Conservation (phyloP, 2,797 vertebrate genomes). For the Varecia variegata region DNA sequence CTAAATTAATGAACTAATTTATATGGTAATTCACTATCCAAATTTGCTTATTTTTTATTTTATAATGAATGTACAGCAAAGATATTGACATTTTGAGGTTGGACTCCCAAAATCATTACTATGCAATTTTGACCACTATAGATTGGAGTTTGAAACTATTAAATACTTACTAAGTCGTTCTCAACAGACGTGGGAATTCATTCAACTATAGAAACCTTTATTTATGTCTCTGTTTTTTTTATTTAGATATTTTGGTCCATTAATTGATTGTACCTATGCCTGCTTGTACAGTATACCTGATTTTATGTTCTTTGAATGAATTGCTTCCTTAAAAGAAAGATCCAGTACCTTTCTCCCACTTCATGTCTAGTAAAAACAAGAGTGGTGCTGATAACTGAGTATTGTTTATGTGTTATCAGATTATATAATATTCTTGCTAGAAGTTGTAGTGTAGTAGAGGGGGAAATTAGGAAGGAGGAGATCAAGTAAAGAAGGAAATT, state of each 20-base stretch:
- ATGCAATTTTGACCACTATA: neutral
- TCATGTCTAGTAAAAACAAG: neutral
- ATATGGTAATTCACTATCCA: neutral
- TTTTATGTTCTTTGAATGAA: neutral
- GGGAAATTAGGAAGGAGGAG: neutral
- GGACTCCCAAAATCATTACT: neutral
- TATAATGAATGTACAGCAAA: neutral
- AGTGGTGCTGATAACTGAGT: neutral
- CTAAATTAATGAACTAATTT: neutral
- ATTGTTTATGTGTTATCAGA: neutral
- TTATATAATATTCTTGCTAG: neutral
- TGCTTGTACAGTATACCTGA: neutral
- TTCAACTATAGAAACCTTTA: neutral
- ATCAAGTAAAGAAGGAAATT: neutral
- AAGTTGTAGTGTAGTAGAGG: neutral
- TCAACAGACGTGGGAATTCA: neutral
- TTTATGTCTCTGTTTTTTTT: neutral
- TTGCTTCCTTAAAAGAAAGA: neutral
- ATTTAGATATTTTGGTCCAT: neutral
- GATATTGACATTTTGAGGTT: conserved; percentile 11
- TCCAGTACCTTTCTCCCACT: neutral
- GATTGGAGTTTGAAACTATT: neutral
- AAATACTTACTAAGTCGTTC: neutral
- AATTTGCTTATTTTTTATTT: neutral
- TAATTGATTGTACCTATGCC: neutral